phyloP scores from a whole-genome alignment of 1,140 invertebrate species.

The Ips typographus region DNA sequence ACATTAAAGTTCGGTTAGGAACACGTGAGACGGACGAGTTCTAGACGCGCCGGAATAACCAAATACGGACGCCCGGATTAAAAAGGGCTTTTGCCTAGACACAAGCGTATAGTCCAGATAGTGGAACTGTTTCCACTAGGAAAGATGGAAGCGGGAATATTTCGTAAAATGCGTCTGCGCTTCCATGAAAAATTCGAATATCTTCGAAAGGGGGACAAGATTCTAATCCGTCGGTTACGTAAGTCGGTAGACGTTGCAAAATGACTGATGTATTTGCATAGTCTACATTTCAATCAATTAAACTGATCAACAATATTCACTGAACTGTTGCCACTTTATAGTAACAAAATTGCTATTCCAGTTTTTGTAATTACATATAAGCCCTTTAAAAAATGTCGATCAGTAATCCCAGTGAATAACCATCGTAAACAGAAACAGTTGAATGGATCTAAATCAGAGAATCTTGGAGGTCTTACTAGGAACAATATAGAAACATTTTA shows the following conservation, averaged over 20 bases:
- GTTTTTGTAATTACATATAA: too few relatives aligned
- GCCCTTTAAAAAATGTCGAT: too few relatives aligned
- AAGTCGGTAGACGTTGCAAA: background rate
- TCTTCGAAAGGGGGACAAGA: background rate
- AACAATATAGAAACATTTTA: too few relatives aligned
- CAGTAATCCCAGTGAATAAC: too few relatives aligned
- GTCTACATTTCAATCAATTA: too few relatives aligned
- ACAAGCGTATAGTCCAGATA: slow-evolving; percentile 1
- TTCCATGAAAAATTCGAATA: slow-evolving; percentile 16
- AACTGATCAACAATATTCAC: too few relatives aligned
- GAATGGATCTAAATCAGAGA: too few relatives aligned
- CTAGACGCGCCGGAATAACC: background rate
- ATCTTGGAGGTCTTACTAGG: too few relatives aligned
- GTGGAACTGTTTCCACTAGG: slow-evolving; percentile 14
- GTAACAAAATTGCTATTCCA: too few relatives aligned
- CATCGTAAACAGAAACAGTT: too few relatives aligned
- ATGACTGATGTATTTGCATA: too few relatives aligned
- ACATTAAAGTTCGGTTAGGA: slow-evolving; percentile 1
- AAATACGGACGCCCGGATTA: slow-evolving; percentile 5
- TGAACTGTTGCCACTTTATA: too few relatives aligned
- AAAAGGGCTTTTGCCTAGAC: background rate
- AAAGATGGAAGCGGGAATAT: slow-evolving; percentile 11
- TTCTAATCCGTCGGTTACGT: background rate
- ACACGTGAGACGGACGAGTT: background rate
- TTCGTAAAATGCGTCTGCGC: slow-evolving; percentile 23